phyloP scores from a whole-genome alignment of 2,113 vertebrate genomes.

The Chloroceryle aenea region DNA sequence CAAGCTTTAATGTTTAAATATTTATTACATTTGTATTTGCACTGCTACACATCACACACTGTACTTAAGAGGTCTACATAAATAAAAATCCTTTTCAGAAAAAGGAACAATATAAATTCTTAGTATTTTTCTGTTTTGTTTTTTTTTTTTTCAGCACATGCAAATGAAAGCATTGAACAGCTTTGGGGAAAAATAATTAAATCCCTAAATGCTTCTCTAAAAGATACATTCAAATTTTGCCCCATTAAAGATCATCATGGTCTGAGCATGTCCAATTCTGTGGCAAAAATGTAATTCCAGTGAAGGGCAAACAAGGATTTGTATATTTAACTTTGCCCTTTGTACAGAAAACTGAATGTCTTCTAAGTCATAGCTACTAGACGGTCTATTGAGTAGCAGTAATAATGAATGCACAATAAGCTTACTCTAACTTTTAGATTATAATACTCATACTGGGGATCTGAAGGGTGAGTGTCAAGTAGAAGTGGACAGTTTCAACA shows the following conservation, averaged over 20 bases:
- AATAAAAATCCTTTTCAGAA: neutral
- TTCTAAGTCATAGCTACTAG: neutral
- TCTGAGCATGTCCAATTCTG: neutral
- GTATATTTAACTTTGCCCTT: neutral
- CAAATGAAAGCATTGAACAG: neutral
- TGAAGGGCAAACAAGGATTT: neutral
- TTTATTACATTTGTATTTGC: neutral
- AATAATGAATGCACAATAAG: neutral
- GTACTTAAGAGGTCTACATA: neutral
- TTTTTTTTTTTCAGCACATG: neutral
- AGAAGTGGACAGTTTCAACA: too few relatives aligned
- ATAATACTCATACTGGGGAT: neutral
- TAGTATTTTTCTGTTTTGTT: neutral
- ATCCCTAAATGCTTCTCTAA: neutral
- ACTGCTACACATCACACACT: neutral
- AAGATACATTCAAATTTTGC: neutral
- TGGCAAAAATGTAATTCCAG: neutral
- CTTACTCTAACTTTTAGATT: neutral
- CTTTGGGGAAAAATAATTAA: neutral
- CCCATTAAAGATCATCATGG: neutral
- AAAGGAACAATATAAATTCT: neutral
- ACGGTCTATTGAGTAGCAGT: neutral
- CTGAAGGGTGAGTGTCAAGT: too few relatives aligned
- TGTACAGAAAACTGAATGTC: neutral
- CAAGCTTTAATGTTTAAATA: neutral